These are phyloP conservation scores for Leptodirus hochenwartii DNA, from an alignment of 2,888 invertebrate genomes.

Conservation along the genomic window DNA sequence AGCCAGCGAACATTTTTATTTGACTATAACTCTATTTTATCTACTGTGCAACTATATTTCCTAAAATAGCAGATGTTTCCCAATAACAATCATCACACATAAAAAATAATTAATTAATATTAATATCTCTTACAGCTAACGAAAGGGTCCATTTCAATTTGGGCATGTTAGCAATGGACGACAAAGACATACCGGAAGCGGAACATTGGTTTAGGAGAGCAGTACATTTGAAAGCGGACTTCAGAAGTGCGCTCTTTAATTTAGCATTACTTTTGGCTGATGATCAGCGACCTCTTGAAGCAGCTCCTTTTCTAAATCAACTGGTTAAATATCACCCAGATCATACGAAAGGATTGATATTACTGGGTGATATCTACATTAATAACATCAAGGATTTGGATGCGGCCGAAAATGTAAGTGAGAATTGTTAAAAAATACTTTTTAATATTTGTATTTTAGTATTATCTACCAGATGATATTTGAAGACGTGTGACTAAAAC, in stretches of 20 bases:
- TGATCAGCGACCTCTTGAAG: constrained; percentile 72
- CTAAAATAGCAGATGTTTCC: too few relatives aligned
- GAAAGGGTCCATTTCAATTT: constrained; percentile 89
- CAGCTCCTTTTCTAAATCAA: constrained; percentile 81
- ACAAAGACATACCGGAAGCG: constrained; percentile 71
- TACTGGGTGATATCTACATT: constrained; percentile 90
- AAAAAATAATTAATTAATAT: too few relatives aligned
- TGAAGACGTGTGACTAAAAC: too few relatives aligned
- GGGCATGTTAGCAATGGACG: constrained; percentile 95
- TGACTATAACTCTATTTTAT: too few relatives aligned
- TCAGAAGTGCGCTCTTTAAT: constrained; percentile 88
- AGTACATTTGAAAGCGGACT: constrained; percentile 72
- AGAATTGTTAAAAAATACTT: too few relatives aligned
- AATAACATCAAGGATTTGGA: constrained; percentile 88
- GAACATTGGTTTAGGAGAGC: constrained; percentile 84
- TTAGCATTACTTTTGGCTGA: constrained; percentile 79
- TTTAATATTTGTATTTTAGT: too few relatives aligned
- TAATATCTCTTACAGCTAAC: too few relatives aligned
- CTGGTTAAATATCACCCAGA: constrained; percentile 81
- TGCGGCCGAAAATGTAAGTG: constrained; percentile 77
- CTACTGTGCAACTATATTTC: too few relatives aligned
- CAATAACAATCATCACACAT: too few relatives aligned
- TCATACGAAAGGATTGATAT: constrained; percentile 84
- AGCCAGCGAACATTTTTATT: too few relatives aligned
- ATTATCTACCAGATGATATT: too few relatives aligned